phyloP scores from a whole-genome alignment of 2,888 invertebrate species.

The Eupsilia transversa region DNA sequence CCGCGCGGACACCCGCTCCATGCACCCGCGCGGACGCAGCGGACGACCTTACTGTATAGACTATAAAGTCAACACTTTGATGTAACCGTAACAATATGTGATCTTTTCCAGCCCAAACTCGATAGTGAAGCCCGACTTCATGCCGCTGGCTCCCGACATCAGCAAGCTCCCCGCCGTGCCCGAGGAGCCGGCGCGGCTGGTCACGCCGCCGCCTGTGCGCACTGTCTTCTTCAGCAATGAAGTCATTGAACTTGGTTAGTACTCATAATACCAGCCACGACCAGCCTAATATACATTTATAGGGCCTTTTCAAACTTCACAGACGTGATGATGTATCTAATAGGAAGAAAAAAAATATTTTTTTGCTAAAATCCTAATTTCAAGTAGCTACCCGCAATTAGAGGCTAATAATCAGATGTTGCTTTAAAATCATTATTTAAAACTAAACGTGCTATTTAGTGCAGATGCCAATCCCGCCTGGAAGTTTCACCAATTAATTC shows the following conservation, averaged over 20 bases:
- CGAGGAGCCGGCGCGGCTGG: slow-evolving; percentile 75
- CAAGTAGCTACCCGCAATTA: not conserved
- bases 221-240: slow-evolving; percentile 76
- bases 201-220: slow-evolving; percentile 77
- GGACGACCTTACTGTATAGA: too few relatives aligned
- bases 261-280: too few relatives aligned
- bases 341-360: not conserved
- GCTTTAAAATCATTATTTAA: too few relatives aligned
- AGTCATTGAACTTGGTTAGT: slow-evolving; percentile 82
- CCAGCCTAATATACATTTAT: too few relatives aligned
- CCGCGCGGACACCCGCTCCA: too few relatives aligned
- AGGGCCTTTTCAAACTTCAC: too few relatives aligned
- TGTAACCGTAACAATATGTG: not conserved
- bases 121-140: slow-evolving; percentile 42
- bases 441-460: too few relatives aligned
- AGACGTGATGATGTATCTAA: too few relatives aligned
- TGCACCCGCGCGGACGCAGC: too few relatives aligned
- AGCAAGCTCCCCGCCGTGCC: slow-evolving; percentile 72
- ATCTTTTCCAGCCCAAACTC: slow-evolving; percentile 22
- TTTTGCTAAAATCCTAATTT: not conserved
- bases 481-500: too few relatives aligned
- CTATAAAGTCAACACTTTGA: not conserved
- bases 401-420: not conserved
- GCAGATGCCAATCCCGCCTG: too few relatives aligned
- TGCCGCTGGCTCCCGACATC: slow-evolving; percentile 60